Conservation (phyloP, 2,113 vertebrate species). For the Lasiurus cinereus region DNA sequence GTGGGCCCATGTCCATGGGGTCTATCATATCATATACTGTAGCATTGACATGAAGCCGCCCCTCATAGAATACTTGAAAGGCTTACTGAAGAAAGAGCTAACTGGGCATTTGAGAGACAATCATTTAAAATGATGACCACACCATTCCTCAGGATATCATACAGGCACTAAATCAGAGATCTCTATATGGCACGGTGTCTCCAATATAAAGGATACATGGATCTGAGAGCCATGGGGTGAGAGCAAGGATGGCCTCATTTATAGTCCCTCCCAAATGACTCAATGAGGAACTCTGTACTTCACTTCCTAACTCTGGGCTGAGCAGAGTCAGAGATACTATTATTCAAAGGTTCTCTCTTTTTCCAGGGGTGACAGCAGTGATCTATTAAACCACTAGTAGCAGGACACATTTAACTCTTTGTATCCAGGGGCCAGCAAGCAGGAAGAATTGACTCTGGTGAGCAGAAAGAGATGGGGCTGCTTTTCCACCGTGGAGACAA, state of each 20-base stretch:
- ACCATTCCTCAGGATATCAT: background rate
- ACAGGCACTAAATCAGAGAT: background rate
- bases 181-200: background rate
- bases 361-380: background rate
- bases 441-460: background rate
- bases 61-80: background rate
- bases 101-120: constrained; percentile 8
- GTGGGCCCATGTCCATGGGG: background rate
- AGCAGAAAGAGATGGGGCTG: background rate
- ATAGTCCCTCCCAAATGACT: background rate
- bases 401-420: background rate
- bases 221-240: background rate
- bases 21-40: background rate
- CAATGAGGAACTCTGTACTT: background rate
- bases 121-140: background rate
- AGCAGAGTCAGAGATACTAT: background rate
- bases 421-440: background rate
- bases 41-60: background rate
- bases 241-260: background rate
- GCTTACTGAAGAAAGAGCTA: background rate
- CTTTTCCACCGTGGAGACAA: background rate
- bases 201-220: background rate
- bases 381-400: background rate
- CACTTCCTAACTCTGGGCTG: background rate
- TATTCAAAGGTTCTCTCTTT: constrained; percentile 4